phyloP scores from a whole-genome alignment of 2,888 invertebrate species.

The Eupithecia dodoneata region DNA sequence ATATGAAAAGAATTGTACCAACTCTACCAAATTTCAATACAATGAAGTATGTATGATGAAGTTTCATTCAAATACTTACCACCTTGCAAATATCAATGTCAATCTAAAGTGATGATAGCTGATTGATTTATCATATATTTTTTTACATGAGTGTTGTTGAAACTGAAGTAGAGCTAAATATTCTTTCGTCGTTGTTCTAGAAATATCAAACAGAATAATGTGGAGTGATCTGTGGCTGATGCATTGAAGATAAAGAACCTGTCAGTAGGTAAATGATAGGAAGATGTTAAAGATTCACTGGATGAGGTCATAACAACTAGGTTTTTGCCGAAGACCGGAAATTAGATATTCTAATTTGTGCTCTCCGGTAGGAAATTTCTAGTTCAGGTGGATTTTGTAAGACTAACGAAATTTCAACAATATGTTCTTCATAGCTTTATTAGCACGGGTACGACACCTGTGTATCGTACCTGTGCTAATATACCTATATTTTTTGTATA shows the following conservation, averaged over 20 bases:
- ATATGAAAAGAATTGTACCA: neutral
- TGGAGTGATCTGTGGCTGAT: constrained; percentile 1
- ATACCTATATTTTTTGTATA: neutral
- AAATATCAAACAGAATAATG: neutral
- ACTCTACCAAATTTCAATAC: constrained; percentile 4
- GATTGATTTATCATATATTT: neutral
- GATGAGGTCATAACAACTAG: constrained; percentile 58
- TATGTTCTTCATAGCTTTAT: neutral
- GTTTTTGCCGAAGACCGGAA: constrained; percentile 29
- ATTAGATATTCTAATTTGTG: constrained; percentile 22
- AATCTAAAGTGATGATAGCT: constrained; percentile 19
- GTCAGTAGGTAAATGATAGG: constrained; percentile 1
- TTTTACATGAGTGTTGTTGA: neutral
- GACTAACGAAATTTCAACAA: neutral
- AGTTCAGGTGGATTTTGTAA: constrained; percentile 1
- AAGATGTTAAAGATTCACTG: constrained; percentile 68
- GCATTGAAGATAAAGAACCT: neutral
- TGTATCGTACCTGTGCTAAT: no score
- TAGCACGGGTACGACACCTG: neutral
- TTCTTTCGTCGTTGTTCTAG: neutral
- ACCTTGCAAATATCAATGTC: constrained; percentile 61
- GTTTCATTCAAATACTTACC: constrained; percentile 39
- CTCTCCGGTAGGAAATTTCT: neutral
- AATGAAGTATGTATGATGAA: constrained; percentile 9
- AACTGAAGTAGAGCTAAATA: neutral